Evolutionary conservation across 2,797 vertebrate species (phyloP).

Genomic region (Chelon labrosus): DNA sequence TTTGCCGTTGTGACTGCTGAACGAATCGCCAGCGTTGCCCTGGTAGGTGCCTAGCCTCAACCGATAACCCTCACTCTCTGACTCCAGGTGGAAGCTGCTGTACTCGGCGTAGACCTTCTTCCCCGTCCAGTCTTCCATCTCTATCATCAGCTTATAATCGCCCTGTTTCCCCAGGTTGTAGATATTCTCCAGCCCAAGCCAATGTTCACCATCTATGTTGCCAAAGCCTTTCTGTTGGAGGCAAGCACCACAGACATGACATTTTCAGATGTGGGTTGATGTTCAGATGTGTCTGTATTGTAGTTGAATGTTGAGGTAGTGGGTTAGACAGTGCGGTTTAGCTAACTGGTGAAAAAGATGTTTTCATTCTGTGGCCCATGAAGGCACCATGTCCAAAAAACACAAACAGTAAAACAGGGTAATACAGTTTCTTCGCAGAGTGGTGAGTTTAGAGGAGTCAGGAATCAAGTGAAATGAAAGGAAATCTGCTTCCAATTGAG

Average conservation of each 20-base stretch:
- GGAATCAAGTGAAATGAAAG: constrained; percentile 36
- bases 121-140: constrained; percentile 97
- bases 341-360: constrained; percentile 12
- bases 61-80: constrained; percentile 93
- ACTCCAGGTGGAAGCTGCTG: constrained; percentile 95
- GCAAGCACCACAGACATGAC: constrained; percentile 3
- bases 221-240: constrained; percentile 95
- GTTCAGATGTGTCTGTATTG: neutral
- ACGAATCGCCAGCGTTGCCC: constrained; percentile 96
- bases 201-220: constrained; percentile 96
- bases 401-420: constrained; percentile 26
- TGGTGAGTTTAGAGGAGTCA: constrained; percentile 34
- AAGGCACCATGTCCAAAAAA: constrained; percentile 39
- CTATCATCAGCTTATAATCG: constrained; percentile 94
- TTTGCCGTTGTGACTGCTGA: constrained; percentile 97
- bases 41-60: constrained; percentile 95
- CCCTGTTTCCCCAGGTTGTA: constrained; percentile 94
- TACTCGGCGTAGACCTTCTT: constrained; percentile 99
- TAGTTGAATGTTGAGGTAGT: neutral
- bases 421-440: constrained; percentile 25
- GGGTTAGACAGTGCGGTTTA: neutral
- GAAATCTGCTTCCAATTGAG: constrained; percentile 44
- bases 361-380: constrained; percentile 13
- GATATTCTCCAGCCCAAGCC: constrained; percentile 97
- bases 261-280: constrained; percentile 3